Evolutionary conservation across 2,888 invertebrate species (phyloP).

Genomic region (Ophion slaviceki): DNA sequence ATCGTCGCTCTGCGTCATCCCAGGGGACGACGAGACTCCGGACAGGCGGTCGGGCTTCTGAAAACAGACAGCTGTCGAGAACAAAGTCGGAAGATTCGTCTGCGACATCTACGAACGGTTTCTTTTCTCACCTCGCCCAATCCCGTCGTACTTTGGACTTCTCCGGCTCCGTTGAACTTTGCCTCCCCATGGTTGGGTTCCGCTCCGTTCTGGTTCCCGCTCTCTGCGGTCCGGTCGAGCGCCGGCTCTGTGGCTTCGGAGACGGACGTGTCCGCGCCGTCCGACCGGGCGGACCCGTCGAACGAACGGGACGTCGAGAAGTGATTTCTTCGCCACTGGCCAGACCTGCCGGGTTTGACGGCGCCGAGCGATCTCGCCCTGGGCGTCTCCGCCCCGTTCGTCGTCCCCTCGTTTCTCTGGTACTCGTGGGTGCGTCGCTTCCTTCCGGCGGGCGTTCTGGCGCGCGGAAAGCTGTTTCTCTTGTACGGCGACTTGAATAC

Average conservation of each 20-base stretch:
- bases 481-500: slow-evolving; percentile 30
- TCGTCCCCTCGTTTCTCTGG: neutral
- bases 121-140: neutral
- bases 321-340: neutral
- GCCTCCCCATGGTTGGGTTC: neutral
- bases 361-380: slow-evolving; percentile 39
- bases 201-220: neutral
- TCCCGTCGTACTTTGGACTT: neutral
- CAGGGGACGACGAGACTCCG: neutral
- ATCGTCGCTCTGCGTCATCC: slow-evolving; percentile 10
- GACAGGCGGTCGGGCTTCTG: neutral
- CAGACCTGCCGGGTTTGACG: slow-evolving; percentile 38
- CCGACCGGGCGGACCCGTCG: neutral
- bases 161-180: neutral
- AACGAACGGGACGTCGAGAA: neutral
- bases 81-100: neutral
- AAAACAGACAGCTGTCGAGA: neutral
- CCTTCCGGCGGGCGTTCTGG: neutral
- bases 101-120: neutral
- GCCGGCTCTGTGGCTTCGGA: neutral
- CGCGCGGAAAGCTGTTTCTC: neutral
- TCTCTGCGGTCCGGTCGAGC: neutral
- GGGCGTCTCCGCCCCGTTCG: neutral
- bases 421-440: neutral
- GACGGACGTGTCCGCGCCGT: neutral